Evolutionary conservation across 2,888 invertebrate genomes (phyloP).

Genomic region (Drosophila villosipedis): DNA sequence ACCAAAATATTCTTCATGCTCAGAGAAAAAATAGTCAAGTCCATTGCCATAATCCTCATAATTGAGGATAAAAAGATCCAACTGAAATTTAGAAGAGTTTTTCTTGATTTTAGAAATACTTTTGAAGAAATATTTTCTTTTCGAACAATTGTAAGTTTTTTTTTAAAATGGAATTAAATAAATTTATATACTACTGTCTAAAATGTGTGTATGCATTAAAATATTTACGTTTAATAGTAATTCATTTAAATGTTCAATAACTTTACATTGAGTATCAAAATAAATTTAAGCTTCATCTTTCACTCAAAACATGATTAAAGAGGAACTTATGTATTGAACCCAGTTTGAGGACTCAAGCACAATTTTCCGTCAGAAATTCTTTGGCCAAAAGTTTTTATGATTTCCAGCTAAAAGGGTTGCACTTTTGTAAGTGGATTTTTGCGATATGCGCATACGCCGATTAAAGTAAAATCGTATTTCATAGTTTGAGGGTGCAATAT

Average conservation of each 20-base stretch:
- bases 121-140: not conserved
- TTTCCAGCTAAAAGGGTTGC: not conserved
- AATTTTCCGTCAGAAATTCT: not conserved
- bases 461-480: conserved; percentile 17
- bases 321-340: not conserved
- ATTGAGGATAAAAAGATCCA: too few species aligned
- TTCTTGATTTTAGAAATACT: not conserved
- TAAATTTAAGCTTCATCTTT: not conserved
- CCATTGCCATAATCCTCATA: too few species aligned
- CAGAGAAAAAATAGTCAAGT: too few species aligned
- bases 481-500: conserved; percentile 5
- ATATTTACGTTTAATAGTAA: not conserved
- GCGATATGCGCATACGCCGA: conserved; percentile 4
- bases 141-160: not conserved
- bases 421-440: not conserved
- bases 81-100: not conserved
- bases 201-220: not conserved
- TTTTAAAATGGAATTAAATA: not conserved
- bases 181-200: not conserved
- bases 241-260: not conserved
- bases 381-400: not conserved
- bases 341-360: not conserved
- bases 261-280: not conserved
- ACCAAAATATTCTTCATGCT: too few species aligned
- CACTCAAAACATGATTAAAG: not conserved